Base-by-base conservation (phyloP, 2,888 invertebrate species). In the Pachymerium ferrugineum region DNA sequence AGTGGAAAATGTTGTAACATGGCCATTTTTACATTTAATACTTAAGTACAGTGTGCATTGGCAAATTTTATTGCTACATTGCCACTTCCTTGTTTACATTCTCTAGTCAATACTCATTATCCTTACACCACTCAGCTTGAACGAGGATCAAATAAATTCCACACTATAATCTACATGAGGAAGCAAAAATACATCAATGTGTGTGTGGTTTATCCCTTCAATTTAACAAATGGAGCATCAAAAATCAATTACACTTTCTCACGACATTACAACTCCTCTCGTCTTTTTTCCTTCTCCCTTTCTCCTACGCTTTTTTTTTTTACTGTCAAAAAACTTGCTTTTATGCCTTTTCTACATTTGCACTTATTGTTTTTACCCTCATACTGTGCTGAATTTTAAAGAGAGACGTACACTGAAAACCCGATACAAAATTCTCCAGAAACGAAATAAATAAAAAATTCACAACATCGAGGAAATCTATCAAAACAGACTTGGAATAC, bases 161-260 rank as follows among this genome's bases (percentile, higher is more conserved):
- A 62, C 28, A 62, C 14, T 62, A 12, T n/a, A 62, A 62, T 62
- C 62, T n/a, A n/a, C 62, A 62, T 62, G 12, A 62, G 62, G 62
- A 62, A 62, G 62, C 62, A 25, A 25, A 62, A 25, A 12, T 28
- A 62, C 28, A 28, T 22, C 28, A 25, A 28, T 14, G 14, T 62
- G 10, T 4, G 3, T 62, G 4, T 25, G 6, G 8, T 12, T 28
- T 28, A 25, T 28, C 62, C 62, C 62, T 28, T 62, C 62, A 62
- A 62, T 62, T 62, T 62, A 62, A 25, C 62, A 62, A 62, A 62
- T 62, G 62, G 62, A 62, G 62, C 62, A 62, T 62, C 62, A 62
- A 62, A 62, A 62, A 62, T 62, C 62, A 62, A 62, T 62, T 62
- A 62, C 62, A 25, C 62, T n/a, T 62, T 28, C 28, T 10, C 28